phyloP scores from a whole-genome alignment of 2,113 vertebrate species.

The Pao palembangensis region DNA sequence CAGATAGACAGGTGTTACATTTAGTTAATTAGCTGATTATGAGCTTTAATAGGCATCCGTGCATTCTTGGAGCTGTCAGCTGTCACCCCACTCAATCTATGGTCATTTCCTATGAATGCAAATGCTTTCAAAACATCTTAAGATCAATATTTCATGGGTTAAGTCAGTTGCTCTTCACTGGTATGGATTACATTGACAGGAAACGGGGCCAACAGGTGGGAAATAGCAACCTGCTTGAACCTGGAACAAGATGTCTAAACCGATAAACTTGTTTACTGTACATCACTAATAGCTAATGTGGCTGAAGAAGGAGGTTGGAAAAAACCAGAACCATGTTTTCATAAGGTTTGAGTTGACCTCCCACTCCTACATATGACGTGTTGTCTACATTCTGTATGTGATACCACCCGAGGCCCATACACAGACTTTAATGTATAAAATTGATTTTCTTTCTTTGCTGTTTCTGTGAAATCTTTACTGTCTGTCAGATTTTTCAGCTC shows the following conservation, averaged over 20 bases:
- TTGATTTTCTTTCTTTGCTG: neutral
- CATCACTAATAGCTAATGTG: too few species aligned
- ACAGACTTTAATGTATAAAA: neutral
- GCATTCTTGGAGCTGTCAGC: neutral
- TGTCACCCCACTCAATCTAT: too few species aligned
- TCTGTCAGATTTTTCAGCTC: constrained; percentile 27
- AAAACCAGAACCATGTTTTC: too few species aligned
- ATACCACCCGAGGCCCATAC: neutral
- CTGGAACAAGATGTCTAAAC: too few species aligned
- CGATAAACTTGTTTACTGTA: too few species aligned
- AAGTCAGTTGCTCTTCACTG: neutral
- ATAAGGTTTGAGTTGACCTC: neutral
- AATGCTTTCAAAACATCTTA: constrained; percentile 33
- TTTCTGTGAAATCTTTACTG: constrained; percentile 14
- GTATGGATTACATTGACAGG: constrained; percentile 20
- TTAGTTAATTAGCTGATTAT: too few species aligned
- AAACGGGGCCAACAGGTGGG: too few species aligned
- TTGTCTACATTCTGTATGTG: too few species aligned
- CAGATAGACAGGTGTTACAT: too few species aligned
- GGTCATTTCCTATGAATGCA: constrained; percentile 48
- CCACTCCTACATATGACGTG: neutral
- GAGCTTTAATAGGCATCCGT: too few species aligned
- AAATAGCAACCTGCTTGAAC: too few species aligned
- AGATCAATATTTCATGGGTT: constrained; percentile 49
- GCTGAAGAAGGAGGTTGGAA: too few species aligned